Conservation (phyloP, 2,888 invertebrate genomes). For the Cataglyphis altisquamis region DNA sequence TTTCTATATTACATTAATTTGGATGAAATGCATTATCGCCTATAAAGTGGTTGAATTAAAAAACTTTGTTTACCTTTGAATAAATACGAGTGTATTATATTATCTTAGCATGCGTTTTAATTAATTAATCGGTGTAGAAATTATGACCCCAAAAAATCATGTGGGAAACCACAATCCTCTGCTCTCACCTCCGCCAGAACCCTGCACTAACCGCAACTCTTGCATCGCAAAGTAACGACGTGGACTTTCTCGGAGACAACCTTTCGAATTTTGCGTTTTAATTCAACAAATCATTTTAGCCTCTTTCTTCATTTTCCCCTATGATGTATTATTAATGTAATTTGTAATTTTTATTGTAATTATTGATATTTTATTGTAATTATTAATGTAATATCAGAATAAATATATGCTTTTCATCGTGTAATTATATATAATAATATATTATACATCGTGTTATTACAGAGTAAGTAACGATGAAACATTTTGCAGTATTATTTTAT, state of each 20-base stretch:
- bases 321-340: neutral
- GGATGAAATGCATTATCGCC: neutral
- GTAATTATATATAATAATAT: neutral
- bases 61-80: slow-evolving; percentile 1
- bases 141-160: slow-evolving; percentile 36
- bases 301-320: neutral
- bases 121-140: slow-evolving; percentile 34
- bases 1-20: neutral
- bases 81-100: neutral
- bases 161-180: slow-evolving; percentile 75
- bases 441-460: neutral
- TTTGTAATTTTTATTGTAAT: too few relatives aligned
- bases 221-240: slow-evolving; percentile 58
- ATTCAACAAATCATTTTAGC: neutral
- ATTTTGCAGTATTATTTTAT: neutral
- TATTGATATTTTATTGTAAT: neutral
- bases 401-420: neutral
- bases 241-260: slow-evolving; percentile 19
- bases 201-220: slow-evolving; percentile 79
- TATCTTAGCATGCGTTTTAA: slow-evolving; percentile 20
- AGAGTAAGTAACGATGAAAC: neutral
- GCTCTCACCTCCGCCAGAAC: slow-evolving; percentile 78
- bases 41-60: neutral
- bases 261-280: slow-evolving; percentile 32
- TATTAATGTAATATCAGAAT: neutral